Percentiles rank a stretch among this genome's conserved stretches.
phyloP scores from a whole-genome alignment of 2,888 invertebrate genomes.

The Hoplodrina blanda region DNA sequence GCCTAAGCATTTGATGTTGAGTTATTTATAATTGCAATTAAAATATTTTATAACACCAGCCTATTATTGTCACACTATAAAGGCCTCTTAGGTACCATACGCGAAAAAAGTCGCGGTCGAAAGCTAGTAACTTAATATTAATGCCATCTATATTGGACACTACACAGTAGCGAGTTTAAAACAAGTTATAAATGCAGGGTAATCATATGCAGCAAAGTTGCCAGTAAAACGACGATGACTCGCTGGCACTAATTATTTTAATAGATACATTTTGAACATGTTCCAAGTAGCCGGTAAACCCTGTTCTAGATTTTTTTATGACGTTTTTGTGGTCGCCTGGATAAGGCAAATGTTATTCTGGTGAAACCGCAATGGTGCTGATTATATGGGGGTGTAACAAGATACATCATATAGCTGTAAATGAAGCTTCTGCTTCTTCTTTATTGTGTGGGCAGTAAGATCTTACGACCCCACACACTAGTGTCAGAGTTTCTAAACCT shows the following conservation, averaged over 20 bases:
- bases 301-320: conserved; percentile 21
- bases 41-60: not conserved
- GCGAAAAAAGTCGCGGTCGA: not conserved
- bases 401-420: too few species aligned
- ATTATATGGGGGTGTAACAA: not conserved
- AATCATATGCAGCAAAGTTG: conserved; percentile 56
- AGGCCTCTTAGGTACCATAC: too few species aligned
- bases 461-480: too few species aligned
- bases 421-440: too few species aligned
- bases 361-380: not conserved
- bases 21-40: conserved; percentile 8
- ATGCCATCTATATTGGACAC: not conserved
- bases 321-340: conserved; percentile 5
- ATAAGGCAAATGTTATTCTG: conserved; percentile 19
- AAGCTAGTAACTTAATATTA: not conserved
- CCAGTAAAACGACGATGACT: conserved; percentile 27
- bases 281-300: conserved; percentile 23
- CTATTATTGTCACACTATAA: too few species aligned
- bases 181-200: conserved; percentile 58
- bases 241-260: conserved; percentile 57
- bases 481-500: too few species aligned
- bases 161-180: conserved; percentile 34
- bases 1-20: not conserved
- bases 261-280: conserved; percentile 56
- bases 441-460: too few species aligned